Conservation (phyloP, 30 jellyfish, hydroid and myxozoan species). For the Haliclystus octoradiatus region DNA sequence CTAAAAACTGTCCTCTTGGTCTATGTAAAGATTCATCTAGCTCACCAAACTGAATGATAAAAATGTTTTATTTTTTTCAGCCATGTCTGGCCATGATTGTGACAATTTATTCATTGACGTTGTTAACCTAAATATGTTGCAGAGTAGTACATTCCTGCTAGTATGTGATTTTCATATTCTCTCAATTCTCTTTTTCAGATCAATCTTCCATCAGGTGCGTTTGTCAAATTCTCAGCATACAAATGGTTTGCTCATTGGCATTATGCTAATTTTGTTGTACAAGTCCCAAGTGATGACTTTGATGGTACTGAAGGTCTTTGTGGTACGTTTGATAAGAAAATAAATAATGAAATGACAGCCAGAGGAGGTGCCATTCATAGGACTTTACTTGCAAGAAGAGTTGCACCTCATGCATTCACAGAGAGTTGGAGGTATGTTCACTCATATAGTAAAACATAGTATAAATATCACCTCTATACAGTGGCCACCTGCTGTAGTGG, state of each 20-base stretch:
- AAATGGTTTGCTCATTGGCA: conserved; percentile 56
- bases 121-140: no score
- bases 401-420: conserved; percentile 45
- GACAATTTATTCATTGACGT: no score
- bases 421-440: conserved; percentile 75
- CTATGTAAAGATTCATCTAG: no score
- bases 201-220: conserved; percentile 84
- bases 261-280: conserved; percentile 62
- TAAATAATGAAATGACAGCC: conserved; percentile 36
- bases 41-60: no score
- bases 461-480: not conserved
- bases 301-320: conserved; percentile 63
- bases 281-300: conserved; percentile 71
- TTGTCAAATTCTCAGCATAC: conserved; percentile 37
- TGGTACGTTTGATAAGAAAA: conserved; percentile 63
- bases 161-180: not conserved
- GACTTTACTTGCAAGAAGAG: conserved; percentile 5
- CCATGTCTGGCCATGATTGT: no score
- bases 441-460: not conserved
- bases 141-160: no score
- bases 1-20: no score
- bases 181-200: conserved; percentile 20
- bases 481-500: not conserved
- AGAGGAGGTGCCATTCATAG: conserved; percentile 26
- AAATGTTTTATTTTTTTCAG: no score